These are phyloP conservation scores for Tenthredo distinguenda DNA, from an alignment of 2,888 invertebrate genomes.

Conservation along the genomic window DNA sequence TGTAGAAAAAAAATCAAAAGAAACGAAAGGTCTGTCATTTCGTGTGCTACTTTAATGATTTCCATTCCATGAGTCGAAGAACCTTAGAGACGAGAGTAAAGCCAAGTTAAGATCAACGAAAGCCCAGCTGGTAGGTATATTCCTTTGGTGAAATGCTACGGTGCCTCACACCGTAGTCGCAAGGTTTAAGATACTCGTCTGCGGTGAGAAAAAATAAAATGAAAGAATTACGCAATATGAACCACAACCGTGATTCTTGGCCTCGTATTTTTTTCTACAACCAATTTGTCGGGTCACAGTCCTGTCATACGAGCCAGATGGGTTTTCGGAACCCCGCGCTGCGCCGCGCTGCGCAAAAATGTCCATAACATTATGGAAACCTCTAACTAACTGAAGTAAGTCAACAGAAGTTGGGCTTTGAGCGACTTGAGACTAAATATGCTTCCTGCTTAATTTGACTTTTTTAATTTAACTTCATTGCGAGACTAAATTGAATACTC, in stretches of 20 bases:
- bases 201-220: slow-evolving; percentile 29
- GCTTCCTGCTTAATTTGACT: neutral
- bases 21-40: neutral
- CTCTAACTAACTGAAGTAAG: neutral
- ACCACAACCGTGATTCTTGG: slow-evolving; percentile 17
- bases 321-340: neutral
- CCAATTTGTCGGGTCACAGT: slow-evolving; percentile 37
- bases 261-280: slow-evolving; percentile 37
- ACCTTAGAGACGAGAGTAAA: slow-evolving; percentile 5
- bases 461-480: neutral
- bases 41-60: neutral
- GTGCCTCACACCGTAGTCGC: slow-evolving; percentile 9
- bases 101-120: slow-evolving; percentile 35
- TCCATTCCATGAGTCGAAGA: neutral
- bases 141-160: slow-evolving; percentile 5
- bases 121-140: neutral
- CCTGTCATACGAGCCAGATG: slow-evolving; percentile 34
- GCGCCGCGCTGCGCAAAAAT: neutral
- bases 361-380: neutral
- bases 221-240: slow-evolving; percentile 48
- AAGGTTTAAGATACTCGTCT: slow-evolving; percentile 12
- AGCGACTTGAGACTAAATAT: neutral
- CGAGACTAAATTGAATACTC: neutral
- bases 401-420: slow-evolving; percentile 8
- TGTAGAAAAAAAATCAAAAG: neutral